Evolutionary conservation across 2,797 vertebrate genomes (phyloP).

Genomic region (Amniataba percoides): DNA sequence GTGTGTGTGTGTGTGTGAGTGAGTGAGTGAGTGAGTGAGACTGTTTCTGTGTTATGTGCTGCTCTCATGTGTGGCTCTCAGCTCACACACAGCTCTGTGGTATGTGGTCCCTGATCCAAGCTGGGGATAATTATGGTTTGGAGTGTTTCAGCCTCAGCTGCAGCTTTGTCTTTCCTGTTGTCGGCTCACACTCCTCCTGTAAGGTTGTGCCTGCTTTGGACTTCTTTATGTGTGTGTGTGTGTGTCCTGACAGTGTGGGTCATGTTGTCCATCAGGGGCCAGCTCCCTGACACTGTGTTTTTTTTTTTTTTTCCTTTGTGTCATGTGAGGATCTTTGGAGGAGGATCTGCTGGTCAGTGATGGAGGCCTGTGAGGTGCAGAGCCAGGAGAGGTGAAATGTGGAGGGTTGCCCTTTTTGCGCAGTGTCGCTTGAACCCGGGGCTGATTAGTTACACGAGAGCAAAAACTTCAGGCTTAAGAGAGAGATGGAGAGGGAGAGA

Average conservation of each 20-base stretch:
- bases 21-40: no score
- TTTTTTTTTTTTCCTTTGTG: not conserved
- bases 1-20: no score
- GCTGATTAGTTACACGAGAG: constrained; percentile 25
- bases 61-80: constrained; percentile 9
- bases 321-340: constrained; percentile 8
- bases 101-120: constrained; percentile 23
- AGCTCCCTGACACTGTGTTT: not conserved
- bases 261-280: constrained; percentile 41
- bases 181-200: constrained; percentile 1
- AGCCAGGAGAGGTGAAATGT: constrained; percentile 5
- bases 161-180: constrained; percentile 1
- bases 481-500: no score
- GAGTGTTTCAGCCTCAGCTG: constrained; percentile 7
- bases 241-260: no score
- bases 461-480: not conserved
- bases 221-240: not conserved
- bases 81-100: constrained; percentile 22
- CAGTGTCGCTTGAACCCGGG: constrained; percentile 22
- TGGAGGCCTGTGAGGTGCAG: not conserved
- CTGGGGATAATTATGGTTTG: constrained; percentile 43
- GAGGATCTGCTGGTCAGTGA: no score
- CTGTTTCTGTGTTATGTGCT: not conserved
- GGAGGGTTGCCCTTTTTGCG: not conserved
- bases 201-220: not conserved